phyloP scores from a whole-genome alignment of 2,797 vertebrate species.

The Amazona finschi region DNA sequence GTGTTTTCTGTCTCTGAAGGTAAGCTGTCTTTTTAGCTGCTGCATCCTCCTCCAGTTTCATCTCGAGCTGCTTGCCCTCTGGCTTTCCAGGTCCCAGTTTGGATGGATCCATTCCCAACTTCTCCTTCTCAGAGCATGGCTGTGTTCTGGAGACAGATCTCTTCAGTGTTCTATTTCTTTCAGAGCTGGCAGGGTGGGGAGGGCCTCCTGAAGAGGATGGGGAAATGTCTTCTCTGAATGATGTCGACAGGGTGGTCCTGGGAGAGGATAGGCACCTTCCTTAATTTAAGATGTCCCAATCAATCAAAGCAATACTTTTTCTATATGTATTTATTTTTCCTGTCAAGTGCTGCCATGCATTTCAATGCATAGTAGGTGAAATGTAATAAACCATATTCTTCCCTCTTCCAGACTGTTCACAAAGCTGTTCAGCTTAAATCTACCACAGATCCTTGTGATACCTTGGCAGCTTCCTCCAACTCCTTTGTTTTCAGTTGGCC shows the following conservation, averaged over 20 bases:
- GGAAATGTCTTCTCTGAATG: not conserved
- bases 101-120: not conserved
- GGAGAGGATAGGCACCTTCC: not conserved
- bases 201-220: not conserved
- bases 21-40: constrained; percentile 25
- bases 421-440: not conserved
- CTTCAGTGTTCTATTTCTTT: not conserved
- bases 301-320: not conserved
- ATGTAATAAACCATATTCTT: not conserved
- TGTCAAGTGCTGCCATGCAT: not conserved
- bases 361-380: not conserved
- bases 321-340: not conserved
- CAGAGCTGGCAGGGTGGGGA: not conserved
- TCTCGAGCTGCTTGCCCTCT: not conserved
- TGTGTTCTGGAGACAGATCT: not conserved
- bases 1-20: not conserved
- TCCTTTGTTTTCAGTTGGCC: not conserved
- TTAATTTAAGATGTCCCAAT: not conserved
- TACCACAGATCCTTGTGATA: not conserved
- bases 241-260: not conserved
- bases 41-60: not conserved
- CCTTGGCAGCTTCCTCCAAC: not conserved
- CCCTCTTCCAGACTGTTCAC: not conserved
- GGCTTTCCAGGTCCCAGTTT: not conserved
- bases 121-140: not conserved